Evolutionary conservation across 2,888 invertebrate species (phyloP), one percentile per base, ranked within the genome.

Genomic region (Eristalis intricaria): DNA sequence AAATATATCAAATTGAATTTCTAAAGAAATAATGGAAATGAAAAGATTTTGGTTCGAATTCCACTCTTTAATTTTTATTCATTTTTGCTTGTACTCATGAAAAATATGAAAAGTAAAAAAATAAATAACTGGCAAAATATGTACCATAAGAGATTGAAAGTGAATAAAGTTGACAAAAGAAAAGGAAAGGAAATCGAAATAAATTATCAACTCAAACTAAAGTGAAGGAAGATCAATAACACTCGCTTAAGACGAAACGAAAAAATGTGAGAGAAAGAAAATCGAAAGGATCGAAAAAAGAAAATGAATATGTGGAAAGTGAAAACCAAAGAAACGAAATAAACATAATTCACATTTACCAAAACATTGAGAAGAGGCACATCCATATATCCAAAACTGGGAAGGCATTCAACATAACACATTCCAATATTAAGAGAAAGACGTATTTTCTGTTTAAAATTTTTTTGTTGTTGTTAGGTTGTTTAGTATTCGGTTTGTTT

Each of bases 331-430:
- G 79, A 93, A 90, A 92, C 89, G 58, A 70, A 75, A 84, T 38
- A 35, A 38, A 69, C 35, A 78, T 74, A 84, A 93, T 93, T 92
- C 93, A 94, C 92, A 93, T 93, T 93, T 92, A 90, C 89, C 90
- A 89, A 90, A 89, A 89, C 89, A 90, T 89, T 89, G 85, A 89
- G 89, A 89, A 90, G 89, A 90, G 90, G 90, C 90, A 89, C 89
- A 90, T 90, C 89, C 91, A 90, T 90, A 89, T 89, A 89, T 89
- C 78, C 89, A 89, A 90, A 87, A 85, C 89, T 89, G 90, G 90
- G 89, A 79, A 90, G 89, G 90, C 90, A 90, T 90, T 90, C 90
- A 90, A 90, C 90, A 90, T 90, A 90, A 90, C 89, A 89, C 89
- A 90, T 90, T 89, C 90, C 90, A 89, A 90, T 90, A 90, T 90